A percentile compares a stretch with the other conserved stretches of the same genome.
These are phyloP conservation scores for Onthophagus sagittarius DNA, from an alignment of 2,888 invertebrate species.

Conservation along the genomic window DNA sequence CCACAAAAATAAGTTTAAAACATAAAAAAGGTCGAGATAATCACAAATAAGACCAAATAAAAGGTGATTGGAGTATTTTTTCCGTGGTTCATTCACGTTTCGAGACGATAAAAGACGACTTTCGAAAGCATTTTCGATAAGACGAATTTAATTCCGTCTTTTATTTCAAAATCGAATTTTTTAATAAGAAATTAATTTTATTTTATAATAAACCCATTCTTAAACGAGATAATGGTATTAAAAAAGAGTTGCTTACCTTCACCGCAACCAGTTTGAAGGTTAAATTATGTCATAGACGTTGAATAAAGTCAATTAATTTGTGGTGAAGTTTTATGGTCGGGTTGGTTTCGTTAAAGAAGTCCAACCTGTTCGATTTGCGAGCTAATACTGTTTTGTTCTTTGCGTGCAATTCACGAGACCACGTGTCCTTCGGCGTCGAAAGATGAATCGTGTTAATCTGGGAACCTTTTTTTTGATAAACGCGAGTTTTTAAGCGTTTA, in stretches of 20 bases:
- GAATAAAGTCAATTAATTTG: background rate
- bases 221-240: background rate
- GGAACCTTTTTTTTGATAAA: background rate
- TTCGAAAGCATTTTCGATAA: no score
- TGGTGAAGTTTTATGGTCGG: background rate
- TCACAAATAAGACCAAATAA: no score
- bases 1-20: no score
- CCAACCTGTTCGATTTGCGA: background rate
- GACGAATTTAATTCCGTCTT: no score
- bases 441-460: background rate
- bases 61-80: no score
- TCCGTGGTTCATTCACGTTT: no score
- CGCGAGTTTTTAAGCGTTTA: no score
- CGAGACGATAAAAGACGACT: no score
- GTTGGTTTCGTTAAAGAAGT: background rate
- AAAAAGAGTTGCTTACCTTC: background rate
- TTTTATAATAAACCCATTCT: no score
- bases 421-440: background rate
- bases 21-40: no score
- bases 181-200: no score
- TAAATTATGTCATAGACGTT: background rate
- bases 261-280: background rate
- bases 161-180: no score
- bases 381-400: background rate
- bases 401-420: background rate